Evolutionary conservation across 1,140 invertebrate species (phyloP), one percentile per base, ranked within the genome.

Genomic region (Temnothorax curvispinosus): DNA sequence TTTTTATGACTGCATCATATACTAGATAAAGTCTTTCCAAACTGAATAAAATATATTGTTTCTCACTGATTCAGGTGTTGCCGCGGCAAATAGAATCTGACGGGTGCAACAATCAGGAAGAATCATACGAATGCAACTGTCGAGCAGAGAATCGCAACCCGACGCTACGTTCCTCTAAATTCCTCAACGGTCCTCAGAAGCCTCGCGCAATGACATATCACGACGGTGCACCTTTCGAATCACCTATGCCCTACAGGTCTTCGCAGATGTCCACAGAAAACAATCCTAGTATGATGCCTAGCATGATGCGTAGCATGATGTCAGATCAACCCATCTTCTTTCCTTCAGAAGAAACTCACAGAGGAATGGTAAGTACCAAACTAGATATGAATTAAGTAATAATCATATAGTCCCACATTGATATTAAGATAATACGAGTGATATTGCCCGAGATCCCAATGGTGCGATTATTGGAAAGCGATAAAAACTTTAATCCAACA

Each of bases 401-500:
- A 15, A 41, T 27, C 27, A 27, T 6, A 35, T 6, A 2, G 11
- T 69, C 0, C 3, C 15, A 78, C 38, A 54, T 32, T 81, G 15
- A 74, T 56, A 15, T 74, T 62, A 32, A 47, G 21, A 38, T 60
- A 38, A 56, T 41, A 60, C 4, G 41, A 27, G 5, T 6, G 13
- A 32, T 69, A 81, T 69, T 27, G 27, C 27, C 27, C 27, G 27
- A 27, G 27, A 27, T 27, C 27, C 11, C 7, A 35, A 41, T 27
- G 5, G 15, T 47, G n/a, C n/a, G 5, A 84, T 56, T 41, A 15
- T 65, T 72, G 5, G 58, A 72, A 58, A 65, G 3, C 11, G 8
- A 78, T 50, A n/a, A 60, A 35, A 74, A 50, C 1, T 5, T 81
- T 56, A 5, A 82, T 35, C 2, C 67, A 27, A 72, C 67, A 84